Base-by-base conservation (phyloP, 2,797 vertebrate genomes). In the Scolopax rusticola region DNA sequence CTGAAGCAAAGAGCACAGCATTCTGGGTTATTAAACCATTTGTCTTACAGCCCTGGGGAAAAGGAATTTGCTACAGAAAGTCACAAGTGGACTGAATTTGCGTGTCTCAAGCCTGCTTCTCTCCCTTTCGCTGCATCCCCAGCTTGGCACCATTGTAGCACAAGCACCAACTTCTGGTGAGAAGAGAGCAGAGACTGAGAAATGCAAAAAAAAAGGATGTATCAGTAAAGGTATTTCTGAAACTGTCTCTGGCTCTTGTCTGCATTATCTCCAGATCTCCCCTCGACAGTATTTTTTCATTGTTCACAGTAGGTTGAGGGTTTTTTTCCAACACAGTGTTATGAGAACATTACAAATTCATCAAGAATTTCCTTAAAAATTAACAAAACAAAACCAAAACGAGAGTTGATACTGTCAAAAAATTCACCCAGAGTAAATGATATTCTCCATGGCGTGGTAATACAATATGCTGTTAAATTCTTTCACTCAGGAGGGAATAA, bases 401-500 rank as follows among this genome's bases (percentile, higher is more conserved):
- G 81, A 79, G 78, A 97, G 91, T 94, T 94, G 87, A 97, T 75
- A 74, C 64, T 56, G 74, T 96, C 83, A 96, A 97, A 96, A 97
- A 97, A 95, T 65, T 96, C 94, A 95, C 95, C 97, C 73, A 9
- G 75, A 76, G 84, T 96, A 86, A 97, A 96, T 87, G 84, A 87
- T 92, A 96, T 93, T 97, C 83, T 97, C 95, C 84, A n/a, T 92
- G 91, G 91, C 95, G 94, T 77, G 61, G 75, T 97, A 96, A 95
- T 94, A 89, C 92, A 97, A 97, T 96, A 91, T 77, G 77, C 89
- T 94, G 90, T 95, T 96, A 96, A 97, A 96, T 84, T 97, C 95
- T 97, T 79, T 92, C 92, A 96, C 93, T 97, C 96, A 96, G 89
- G 92, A 91, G 97, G 96, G 96, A 97, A 95, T 97, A 97, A 98